phyloP scores from a whole-genome alignment of 2,888 invertebrate species.

The Idaea dimidiata region DNA sequence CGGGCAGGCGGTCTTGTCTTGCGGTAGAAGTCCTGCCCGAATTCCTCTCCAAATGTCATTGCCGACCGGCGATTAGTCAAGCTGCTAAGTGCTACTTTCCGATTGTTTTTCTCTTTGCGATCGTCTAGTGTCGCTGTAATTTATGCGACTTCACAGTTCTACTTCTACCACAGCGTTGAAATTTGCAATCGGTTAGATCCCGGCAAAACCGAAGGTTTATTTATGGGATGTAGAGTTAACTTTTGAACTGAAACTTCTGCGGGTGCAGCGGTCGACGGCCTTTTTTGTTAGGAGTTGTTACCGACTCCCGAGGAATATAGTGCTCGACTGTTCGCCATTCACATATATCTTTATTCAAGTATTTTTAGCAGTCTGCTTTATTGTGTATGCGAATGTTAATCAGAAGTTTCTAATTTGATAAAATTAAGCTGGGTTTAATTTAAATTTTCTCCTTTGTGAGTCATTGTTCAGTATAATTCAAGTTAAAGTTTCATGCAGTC shows the following conservation, averaged over 20 bases:
- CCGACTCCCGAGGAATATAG: conserved; percentile 50
- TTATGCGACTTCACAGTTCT: conserved; percentile 78
- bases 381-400: conserved; percentile 35
- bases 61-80: conserved; percentile 74
- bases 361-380: conserved; percentile 35
- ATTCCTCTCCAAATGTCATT: conserved; percentile 67
- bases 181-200: conserved; percentile 76
- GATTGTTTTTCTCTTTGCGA: conserved; percentile 75
- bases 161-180: conserved; percentile 65
- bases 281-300: conserved; percentile 63
- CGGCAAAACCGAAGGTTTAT: conserved; percentile 79
- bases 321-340: conserved; percentile 45
- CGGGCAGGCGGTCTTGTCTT: conserved; percentile 44
- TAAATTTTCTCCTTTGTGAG: conserved; percentile 14
- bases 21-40: conserved; percentile 50
- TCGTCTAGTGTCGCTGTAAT: conserved; percentile 64
- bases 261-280: conserved; percentile 60
- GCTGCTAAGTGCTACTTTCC: conserved; percentile 76
- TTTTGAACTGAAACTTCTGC: conserved; percentile 70
- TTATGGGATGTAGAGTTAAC: conserved; percentile 73
- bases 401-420: conserved; percentile 31
- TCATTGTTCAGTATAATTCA: conserved; percentile 3
- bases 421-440: conserved; percentile 19
- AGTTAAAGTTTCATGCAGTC: neutral
- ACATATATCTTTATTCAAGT: conserved; percentile 46